Evolutionary conservation across 2,888 invertebrate genomes (phyloP).

Genomic region (Pimpla rufipes): DNA sequence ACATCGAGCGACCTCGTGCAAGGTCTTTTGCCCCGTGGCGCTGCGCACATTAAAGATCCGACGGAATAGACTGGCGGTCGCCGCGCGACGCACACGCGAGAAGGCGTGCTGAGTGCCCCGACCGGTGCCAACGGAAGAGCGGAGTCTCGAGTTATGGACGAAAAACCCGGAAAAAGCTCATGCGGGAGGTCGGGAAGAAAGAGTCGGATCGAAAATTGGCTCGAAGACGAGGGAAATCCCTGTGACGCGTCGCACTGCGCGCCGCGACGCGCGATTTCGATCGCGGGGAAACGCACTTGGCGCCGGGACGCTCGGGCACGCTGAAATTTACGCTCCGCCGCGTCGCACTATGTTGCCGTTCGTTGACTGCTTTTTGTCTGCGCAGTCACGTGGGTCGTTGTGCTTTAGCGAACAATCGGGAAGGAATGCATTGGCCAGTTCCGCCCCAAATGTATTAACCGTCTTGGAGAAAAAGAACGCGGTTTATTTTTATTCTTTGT

Average conservation of each 20-base stretch:
- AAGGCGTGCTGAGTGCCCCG: background rate
- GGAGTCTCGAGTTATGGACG: background rate
- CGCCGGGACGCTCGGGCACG: constrained; percentile 34
- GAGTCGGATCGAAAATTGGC: constrained; percentile 49
- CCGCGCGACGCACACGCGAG: background rate
- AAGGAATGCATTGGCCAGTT: background rate
- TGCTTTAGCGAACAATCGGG: background rate
- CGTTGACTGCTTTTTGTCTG: constrained; percentile 7
- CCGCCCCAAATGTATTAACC: too few species aligned
- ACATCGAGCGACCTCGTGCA: constrained; percentile 45
- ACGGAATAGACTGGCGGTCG: background rate
- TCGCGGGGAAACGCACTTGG: constrained; percentile 37
- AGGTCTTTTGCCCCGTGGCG: constrained; percentile 59
- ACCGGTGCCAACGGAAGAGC: background rate
- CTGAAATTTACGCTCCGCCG: constrained; percentile 3
- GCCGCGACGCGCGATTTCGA: constrained; percentile 6
- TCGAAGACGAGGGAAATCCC: constrained; percentile 55
- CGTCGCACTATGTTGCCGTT: constrained; percentile 14
- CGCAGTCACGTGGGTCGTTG: background rate
- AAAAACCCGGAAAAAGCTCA: constrained; percentile 30
- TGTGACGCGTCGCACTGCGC: constrained; percentile 27
- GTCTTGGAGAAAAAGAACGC: too few species aligned
- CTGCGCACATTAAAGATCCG: constrained; percentile 28
- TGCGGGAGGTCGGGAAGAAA: background rate
- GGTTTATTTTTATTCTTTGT: too few species aligned